Conservation (phyloP, 2,113 vertebrate genomes). For the Corydoras maculifer region DNA sequence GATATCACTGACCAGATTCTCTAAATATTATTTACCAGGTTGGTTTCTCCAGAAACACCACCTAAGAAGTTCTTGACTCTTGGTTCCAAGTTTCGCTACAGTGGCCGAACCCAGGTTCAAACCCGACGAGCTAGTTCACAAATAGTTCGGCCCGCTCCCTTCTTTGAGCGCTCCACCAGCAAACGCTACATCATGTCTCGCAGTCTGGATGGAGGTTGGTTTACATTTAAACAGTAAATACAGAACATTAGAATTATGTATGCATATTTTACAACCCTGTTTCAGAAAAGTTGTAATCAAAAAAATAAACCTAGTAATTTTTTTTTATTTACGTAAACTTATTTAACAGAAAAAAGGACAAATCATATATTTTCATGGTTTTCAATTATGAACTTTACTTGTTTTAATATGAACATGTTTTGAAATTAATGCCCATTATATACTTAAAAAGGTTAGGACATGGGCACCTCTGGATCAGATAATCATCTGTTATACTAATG, state of each 20-base stretch:
- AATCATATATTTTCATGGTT: no score
- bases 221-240: not conserved
- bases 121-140: slow-evolving; percentile 85
- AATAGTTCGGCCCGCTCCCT: slow-evolving; percentile 86
- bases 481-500: no score
- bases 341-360: not conserved
- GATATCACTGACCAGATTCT: not conserved
- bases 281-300: not conserved
- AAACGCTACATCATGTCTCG: slow-evolving; percentile 95
- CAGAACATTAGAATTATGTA: no score
- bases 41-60: slow-evolving; percentile 86
- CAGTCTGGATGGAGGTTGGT: slow-evolving; percentile 91
- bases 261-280: not conserved
- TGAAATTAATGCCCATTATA: no score
- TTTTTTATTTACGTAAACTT: not conserved
- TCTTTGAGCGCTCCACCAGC: slow-evolving; percentile 88
- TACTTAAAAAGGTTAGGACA: no score
- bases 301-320: not conserved
- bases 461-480: no score
- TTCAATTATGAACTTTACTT: no score
- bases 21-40: slow-evolving; percentile 56
- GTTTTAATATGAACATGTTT: no score
- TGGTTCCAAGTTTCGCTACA: slow-evolving; percentile 97
- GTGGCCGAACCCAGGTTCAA: slow-evolving; percentile 90
- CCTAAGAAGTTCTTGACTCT: slow-evolving; percentile 89